Evolutionary conservation across 2,797 vertebrate genomes (phyloP).

Genomic region (Mormyrops attenuatus): DNA sequence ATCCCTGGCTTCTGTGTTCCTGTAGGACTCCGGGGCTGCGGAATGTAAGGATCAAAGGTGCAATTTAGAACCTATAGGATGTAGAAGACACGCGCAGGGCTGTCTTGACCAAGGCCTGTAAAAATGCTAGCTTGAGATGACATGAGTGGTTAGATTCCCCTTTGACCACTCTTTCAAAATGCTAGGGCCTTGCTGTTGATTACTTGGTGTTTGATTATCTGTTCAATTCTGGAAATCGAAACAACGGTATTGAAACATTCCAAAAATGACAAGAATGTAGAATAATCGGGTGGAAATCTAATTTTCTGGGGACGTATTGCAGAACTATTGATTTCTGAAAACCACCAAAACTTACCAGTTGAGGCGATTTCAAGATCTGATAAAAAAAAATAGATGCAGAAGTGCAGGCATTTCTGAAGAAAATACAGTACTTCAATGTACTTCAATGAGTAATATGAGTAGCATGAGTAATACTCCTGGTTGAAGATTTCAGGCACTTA

Average conservation of each 20-base stretch:
- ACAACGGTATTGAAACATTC: neutral
- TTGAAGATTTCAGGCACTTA: neutral
- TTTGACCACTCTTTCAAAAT: constrained; percentile 24
- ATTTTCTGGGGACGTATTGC: neutral
- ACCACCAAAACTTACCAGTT: neutral
- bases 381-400: neutral
- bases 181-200: neutral
- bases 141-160: constrained; percentile 35
- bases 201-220: neutral
- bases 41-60: constrained; percentile 29
- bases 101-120: constrained; percentile 40
- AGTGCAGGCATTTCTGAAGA: neutral
- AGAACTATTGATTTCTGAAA: neutral
- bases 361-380: neutral
- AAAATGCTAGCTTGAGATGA: constrained; percentile 41
- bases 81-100: constrained; percentile 38
- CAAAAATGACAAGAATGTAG: neutral
- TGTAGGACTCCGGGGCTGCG: constrained; percentile 31
- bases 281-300: neutral
- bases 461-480: neutral
- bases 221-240: neutral
- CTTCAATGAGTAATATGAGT: too few species aligned
- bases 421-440: neutral
- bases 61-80: constrained; percentile 33
- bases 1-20: constrained; percentile 34